Evolutionary conservation across 2,113 vertebrate species (phyloP).

Genomic region (Oncorhynchus tshawytscha): DNA sequence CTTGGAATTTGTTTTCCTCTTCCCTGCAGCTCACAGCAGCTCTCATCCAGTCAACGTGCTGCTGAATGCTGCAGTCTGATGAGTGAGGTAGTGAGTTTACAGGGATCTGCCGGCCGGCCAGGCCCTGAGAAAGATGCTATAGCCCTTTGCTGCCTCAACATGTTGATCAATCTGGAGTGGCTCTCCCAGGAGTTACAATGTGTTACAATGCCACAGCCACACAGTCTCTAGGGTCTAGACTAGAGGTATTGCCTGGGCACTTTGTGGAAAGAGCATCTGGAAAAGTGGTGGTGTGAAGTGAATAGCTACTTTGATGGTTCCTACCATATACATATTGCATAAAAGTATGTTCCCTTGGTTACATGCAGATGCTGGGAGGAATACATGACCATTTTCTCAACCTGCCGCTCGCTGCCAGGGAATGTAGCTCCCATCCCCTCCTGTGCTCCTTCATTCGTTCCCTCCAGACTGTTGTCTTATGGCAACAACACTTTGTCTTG

Average conservation of each 20-base stretch:
- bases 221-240: not conserved
- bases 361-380: not conserved
- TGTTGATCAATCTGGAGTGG: slow-evolving; percentile 47
- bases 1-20: slow-evolving; percentile 53
- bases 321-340: not conserved
- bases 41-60: slow-evolving; percentile 27
- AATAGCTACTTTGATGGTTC: not conserved
- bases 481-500: slow-evolving; percentile 15
- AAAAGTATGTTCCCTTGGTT: not conserved
- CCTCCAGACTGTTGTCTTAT: not conserved
- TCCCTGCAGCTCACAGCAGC: slow-evolving; percentile 17
- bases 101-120: slow-evolving; percentile 29
- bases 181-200: slow-evolving; percentile 41
- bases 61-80: slow-evolving; percentile 31
- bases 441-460: not conserved
- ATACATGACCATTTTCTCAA: not conserved
- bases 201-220: slow-evolving; percentile 39
- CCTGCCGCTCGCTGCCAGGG: not conserved
- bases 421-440: not conserved
- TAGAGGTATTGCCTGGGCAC: not conserved
- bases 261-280: not conserved
- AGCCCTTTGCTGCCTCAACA: slow-evolving; percentile 21
- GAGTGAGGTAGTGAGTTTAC: slow-evolving; percentile 33
- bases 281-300: not conserved
- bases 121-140: slow-evolving; percentile 29